Base-by-base conservation (phyloP, 2,888 invertebrate species). In the Pecten maximus region DNA sequence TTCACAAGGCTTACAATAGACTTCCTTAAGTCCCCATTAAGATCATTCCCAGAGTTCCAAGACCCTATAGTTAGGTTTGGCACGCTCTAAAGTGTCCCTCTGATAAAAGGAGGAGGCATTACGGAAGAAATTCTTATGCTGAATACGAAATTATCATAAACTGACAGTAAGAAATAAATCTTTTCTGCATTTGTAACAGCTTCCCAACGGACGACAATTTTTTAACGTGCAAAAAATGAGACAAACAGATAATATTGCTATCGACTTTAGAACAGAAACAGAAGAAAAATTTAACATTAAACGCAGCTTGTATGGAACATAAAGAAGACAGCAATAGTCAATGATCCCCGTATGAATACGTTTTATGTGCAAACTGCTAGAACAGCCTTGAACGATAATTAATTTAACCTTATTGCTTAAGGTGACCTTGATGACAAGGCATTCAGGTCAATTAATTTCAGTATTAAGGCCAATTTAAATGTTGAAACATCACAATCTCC, bases 391-490 rank as follows among this genome's bases (percentile, higher is more conserved):
- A 74, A 74, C 28, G 16, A 35, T 74, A 74, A 74, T 74, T 74
- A 74, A 74, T 74, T 74, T 74, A 74, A 35, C 74, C 28, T 74
- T 74, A 74, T 74, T 74, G 74, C 74, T 74, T 74, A 35, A 8
- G 35, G 35, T 74, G 74, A 74, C 74, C 74, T 74, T 74, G 74
- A 74, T 74, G 74, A 74, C 74, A 74, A 74, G 74, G 28, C 35
- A 74, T 74, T 74, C 28, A 74, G 74, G 74, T 74, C 74, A 74
- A 74, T 74, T 74, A 74, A 74, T 74, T 74, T 74, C 74, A 74
- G 74, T 28, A 74, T 74, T 74, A 74, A 74, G 74, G 74, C 74
- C 74, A 74, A 35, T 74, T 74, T 74, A 74, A 74, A 74, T 6
- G 28, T 35, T 23, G 74, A 4, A 35, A 74, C 74, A 74, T 74